Base-by-base conservation (phyloP, 2,113 vertebrate species). In the Hylia prasina region DNA sequence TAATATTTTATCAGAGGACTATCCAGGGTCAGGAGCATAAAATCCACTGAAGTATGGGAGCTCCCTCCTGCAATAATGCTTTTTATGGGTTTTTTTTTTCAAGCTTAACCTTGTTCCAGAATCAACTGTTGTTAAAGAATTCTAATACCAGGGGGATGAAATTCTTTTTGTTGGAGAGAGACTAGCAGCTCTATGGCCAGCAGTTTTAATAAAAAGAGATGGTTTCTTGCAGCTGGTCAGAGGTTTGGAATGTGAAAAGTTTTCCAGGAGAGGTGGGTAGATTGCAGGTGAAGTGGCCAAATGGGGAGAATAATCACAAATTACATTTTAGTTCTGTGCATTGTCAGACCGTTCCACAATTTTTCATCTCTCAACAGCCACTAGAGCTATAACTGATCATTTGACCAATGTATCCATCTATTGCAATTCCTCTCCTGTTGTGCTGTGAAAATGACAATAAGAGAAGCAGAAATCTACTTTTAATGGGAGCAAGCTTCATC, bases 401-500 rank as follows among this genome's bases (percentile, higher is more conserved):
- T 76, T 87, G 76, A 83, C 53, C 86, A 81, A n/a, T 47, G 19
- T 44, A 93, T 57, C 40, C 45, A 76, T 57, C 75, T 80, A 80
- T 56, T 93, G 39, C 50, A 94, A 61, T 53, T 82, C 30, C 27
- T 88, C 12, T 68, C 22, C 39, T 73, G 15, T 63, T 78, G 13
- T 65, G 22, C 35, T 82, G 44, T 73, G 78, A 93, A 96, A 89
- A 84, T 39, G 56, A 92, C 91, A 93, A 87, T 82, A 93, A 87
- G 86, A 89, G 61, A 92, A 80, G 47, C 68, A 91, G 93, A 93
- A 93, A 97, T 95, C 77, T 82, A 94, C 82, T 94, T 92, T 79
- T 86, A 81, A 90, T 61, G 37, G 42, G 39, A 89, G n/a, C 37
- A 93, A 89, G 77, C 53, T 91, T 93, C 93, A 92, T 93, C 93